phyloP scores from a whole-genome alignment of 2,888 invertebrate species.

The Phragmatobia fuliginosa region DNA sequence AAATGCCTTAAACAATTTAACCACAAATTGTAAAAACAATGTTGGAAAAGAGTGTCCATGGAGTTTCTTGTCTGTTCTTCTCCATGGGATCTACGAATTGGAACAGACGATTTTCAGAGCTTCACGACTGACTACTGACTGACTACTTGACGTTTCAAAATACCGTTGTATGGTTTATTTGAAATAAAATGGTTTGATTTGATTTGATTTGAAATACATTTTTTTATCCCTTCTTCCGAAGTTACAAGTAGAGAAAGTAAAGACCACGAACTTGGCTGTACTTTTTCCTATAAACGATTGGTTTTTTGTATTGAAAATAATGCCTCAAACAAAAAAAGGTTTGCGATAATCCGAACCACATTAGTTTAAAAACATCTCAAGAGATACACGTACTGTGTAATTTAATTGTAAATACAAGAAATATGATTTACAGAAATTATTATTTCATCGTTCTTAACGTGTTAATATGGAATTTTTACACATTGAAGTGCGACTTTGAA shows the following conservation, averaged over 20 bases:
- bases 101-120: no score
- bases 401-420: neutral
- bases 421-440: slow-evolving; percentile 25
- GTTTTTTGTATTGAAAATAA: neutral
- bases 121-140: no score
- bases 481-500: slow-evolving; percentile 29
- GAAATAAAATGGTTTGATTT: no score
- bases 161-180: no score
- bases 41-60: no score
- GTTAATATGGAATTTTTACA: slow-evolving; percentile 31
- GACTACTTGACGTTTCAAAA: no score
- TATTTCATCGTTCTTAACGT: slow-evolving; percentile 25
- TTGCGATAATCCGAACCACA: neutral
- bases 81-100: no score
- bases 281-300: neutral
- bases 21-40: no score
- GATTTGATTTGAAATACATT: no score
- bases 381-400: neutral
- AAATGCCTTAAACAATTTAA: no score
- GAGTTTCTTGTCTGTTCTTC: no score
- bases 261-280: neutral
- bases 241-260: neutral
- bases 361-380: neutral
- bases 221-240: no score
- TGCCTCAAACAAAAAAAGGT: neutral